Base-by-base conservation (phyloP, 2,797 vertebrate species). In the Heliangelus exortis region DNA sequence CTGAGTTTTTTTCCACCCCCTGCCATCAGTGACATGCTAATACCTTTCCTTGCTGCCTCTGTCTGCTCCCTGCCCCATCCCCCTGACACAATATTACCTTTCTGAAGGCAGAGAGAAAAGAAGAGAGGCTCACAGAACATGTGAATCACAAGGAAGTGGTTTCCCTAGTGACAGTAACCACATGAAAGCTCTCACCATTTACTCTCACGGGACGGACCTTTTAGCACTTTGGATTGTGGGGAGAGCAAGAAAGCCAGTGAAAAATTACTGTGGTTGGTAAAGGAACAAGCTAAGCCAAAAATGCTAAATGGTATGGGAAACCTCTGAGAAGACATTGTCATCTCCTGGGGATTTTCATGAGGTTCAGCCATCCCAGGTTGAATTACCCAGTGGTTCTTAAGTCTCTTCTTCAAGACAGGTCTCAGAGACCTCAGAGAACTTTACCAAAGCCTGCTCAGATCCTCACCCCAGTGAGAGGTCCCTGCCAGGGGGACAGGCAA, bases 111-210 rank as follows among this genome's bases (percentile, higher is more conserved):
- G 89, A 77, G 84, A 65, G 90, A 71, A 87, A 59, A 1, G 69
- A 75, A 71, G 91, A 92, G 76, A 90, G 84, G 9, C 87, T 92
- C 89, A 73, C 89, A 96, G 95, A 96, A 95, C 61, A 96, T 62
- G 87, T 96, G 92, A 96, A 93, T 96, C 95, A 94, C 74, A 71
- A 96, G 93, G 94, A 97, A 95, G 90, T 96, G 94, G 94, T 95
- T 96, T 97, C 93, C 79, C 90, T 97, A 95, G 87, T 97, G 96
- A 96, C 95, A 95, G 83, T 65, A 95, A 95, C 94, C 95, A 94
- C 96, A 97, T 93, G 92, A 94, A 97, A 96, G 94, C 71, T 90
- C 84, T 95, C 76, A 87, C 84, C 87, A 34, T 93, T 94, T 92
- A 91, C 94, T 96, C 93, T 96, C 93, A 95, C 25, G 93, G 95